A percentile compares a stretch with the other conserved stretches of the same genome.
These are phyloP conservation scores for Cynodonichthys magdalenae DNA, from an alignment of 2,797 vertebrate species.

Conservation along the genomic window DNA sequence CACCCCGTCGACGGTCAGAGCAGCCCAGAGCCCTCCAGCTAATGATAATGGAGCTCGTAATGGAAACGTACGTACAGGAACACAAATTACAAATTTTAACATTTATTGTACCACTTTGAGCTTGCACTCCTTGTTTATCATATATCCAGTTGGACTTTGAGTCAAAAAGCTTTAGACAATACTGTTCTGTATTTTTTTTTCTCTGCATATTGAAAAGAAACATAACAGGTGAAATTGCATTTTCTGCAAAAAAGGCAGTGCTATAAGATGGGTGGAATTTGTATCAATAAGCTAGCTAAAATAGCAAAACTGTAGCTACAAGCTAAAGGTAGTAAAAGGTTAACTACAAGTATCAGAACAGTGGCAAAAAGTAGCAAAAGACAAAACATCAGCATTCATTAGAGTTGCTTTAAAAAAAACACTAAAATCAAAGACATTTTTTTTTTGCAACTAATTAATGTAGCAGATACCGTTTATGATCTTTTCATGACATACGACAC, in stretches of 20 bases:
- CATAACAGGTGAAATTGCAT: no score
- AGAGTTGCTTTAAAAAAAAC: not conserved
- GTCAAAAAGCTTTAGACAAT: not conserved
- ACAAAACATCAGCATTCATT: no score
- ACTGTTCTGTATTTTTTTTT: not conserved
- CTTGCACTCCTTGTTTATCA: not conserved
- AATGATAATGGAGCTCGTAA: slow-evolving; percentile 46
- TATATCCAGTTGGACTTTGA: not conserved
- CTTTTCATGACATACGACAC: not conserved
- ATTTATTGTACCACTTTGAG: not conserved
- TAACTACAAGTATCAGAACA: no score
- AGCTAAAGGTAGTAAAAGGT: no score
- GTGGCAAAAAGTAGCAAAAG: no score
- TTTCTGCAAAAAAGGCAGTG: no score
- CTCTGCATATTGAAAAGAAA: no score
- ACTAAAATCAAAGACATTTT: not conserved
- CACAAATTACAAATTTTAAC: not conserved
- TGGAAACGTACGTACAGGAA: slow-evolving; percentile 56
- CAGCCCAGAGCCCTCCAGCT: slow-evolving; percentile 63
- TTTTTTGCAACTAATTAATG: not conserved
- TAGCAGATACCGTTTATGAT: not conserved
- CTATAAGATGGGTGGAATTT: no score
- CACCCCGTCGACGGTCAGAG: slow-evolving; percentile 53
- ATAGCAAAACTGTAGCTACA: no score
- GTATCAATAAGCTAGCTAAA: no score